Conservation (phyloP, 2,888 invertebrate genomes). For the Diplazon laetatorius region DNA sequence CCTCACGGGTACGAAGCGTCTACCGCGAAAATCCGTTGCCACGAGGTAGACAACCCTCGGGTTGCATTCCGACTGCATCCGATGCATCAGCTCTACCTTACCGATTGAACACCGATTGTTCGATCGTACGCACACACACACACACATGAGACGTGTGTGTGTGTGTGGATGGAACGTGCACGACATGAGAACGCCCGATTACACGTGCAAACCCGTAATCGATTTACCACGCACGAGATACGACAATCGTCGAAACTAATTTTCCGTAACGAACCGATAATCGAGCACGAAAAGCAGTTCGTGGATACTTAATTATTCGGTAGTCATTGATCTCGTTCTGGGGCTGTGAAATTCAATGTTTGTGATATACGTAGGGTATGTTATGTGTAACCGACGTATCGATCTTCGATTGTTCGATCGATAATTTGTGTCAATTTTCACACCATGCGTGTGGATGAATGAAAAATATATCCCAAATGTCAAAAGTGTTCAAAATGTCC, state of each 20-base stretch:
- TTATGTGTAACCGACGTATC: too few species aligned
- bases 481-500: too few species aligned
- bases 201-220: slow-evolving; percentile 44
- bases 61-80: slow-evolving; percentile 53
- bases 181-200: slow-evolving; percentile 41
- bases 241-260: slow-evolving; percentile 18
- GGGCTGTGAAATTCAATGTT: not conserved
- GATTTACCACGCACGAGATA: slow-evolving; percentile 29
- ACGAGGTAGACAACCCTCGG: slow-evolving; percentile 40
- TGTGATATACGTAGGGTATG: not conserved
- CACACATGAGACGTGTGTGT: not conserved
- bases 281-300: slow-evolving; percentile 31
- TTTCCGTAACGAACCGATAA: slow-evolving; percentile 35
- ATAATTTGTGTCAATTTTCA: too few species aligned
- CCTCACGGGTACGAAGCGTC: too few species aligned
- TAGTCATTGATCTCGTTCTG: slow-evolving; percentile 2
- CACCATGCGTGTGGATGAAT: too few species aligned
- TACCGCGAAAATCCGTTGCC: not conserved
- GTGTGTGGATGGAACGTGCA: slow-evolving; percentile 18
- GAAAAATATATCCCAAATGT: too few species aligned
- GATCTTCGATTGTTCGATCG: too few species aligned
- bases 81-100: slow-evolving; percentile 6
- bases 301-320: slow-evolving; percentile 24
- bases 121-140: slow-evolving; percentile 3
- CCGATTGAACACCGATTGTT: slow-evolving; percentile 59